Evolutionary conservation across 2,113 vertebrate species (phyloP).

Genomic region (Eurystomus gularis): DNA sequence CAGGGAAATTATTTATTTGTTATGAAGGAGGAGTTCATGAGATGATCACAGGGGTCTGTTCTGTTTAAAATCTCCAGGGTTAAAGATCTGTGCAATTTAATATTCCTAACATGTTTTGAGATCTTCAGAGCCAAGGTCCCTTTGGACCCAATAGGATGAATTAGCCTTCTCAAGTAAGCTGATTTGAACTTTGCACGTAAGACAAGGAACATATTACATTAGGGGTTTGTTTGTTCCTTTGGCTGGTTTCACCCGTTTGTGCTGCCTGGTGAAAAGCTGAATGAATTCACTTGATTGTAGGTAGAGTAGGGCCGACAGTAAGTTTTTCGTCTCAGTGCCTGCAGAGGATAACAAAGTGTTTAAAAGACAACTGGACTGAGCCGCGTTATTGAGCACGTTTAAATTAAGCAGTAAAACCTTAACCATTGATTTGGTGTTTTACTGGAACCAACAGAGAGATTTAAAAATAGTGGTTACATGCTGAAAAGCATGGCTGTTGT

Average conservation of each 20-base stretch:
- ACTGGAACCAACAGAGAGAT: not conserved
- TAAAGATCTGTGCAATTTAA: not conserved
- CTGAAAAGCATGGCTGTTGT: not conserved
- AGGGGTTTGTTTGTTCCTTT: not conserved
- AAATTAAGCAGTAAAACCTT: slow-evolving; percentile 21
- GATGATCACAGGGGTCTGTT: not conserved
- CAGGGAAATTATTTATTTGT: not conserved
- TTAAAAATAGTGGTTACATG: not conserved
- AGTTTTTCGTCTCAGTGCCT: not conserved
- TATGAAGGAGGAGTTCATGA: not conserved
- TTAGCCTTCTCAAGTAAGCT: not conserved
- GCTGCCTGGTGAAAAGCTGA: not conserved
- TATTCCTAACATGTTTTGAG: not conserved
- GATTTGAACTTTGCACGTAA: not conserved
- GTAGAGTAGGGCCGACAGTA: not conserved
- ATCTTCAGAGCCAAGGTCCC: not conserved
- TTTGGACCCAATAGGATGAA: not conserved
- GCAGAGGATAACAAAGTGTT: slow-evolving; percentile 5
- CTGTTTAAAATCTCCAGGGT: not conserved
- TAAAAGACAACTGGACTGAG: slow-evolving; percentile 9
- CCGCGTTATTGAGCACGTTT: not conserved
- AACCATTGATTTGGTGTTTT: slow-evolving; percentile 4
- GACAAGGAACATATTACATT: not conserved
- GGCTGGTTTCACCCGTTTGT: not conserved
- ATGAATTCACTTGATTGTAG: not conserved